A percentile compares a stretch with the other conserved stretches of the same genome.
Evolutionary conservation across 2,113 vertebrate species (phyloP).

Genomic region (Pseudonaja textilis): DNA sequence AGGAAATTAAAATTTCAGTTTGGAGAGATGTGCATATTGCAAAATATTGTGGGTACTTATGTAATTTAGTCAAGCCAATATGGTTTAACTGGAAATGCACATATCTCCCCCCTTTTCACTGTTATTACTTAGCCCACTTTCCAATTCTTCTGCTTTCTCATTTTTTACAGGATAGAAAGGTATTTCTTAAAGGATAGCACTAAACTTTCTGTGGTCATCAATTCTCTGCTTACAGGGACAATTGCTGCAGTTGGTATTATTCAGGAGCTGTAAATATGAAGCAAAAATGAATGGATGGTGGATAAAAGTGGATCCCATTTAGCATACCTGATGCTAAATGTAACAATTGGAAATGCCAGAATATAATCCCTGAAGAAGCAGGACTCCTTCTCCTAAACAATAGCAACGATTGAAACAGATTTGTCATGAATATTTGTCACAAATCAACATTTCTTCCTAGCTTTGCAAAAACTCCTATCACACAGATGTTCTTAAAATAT

Average conservation of each 20-base stretch:
- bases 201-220: not conserved
- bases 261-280: not conserved
- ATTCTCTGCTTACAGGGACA: not conserved
- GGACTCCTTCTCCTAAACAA: not conserved
- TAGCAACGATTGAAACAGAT: not conserved
- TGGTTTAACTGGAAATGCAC: not conserved
- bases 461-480: not conserved
- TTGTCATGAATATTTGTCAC: not conserved
- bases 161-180: not conserved
- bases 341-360: not conserved
- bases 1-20: slow-evolving; percentile 20
- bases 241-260: not conserved
- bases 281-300: not conserved
- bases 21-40: not conserved
- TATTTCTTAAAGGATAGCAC: not conserved
- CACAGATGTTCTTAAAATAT: not conserved
- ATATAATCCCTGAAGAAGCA: not conserved
- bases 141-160: not conserved
- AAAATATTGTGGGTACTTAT: slow-evolving; percentile 24
- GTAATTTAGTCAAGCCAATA: slow-evolving; percentile 12
- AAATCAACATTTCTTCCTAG: not conserved
- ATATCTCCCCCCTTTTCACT: not conserved
- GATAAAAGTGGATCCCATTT: not conserved
- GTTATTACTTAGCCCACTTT: not conserved
- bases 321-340: not conserved